These are phyloP conservation scores for Polia nebulosa DNA, from an alignment of 2,888 invertebrate species.

Conservation along the genomic window DNA sequence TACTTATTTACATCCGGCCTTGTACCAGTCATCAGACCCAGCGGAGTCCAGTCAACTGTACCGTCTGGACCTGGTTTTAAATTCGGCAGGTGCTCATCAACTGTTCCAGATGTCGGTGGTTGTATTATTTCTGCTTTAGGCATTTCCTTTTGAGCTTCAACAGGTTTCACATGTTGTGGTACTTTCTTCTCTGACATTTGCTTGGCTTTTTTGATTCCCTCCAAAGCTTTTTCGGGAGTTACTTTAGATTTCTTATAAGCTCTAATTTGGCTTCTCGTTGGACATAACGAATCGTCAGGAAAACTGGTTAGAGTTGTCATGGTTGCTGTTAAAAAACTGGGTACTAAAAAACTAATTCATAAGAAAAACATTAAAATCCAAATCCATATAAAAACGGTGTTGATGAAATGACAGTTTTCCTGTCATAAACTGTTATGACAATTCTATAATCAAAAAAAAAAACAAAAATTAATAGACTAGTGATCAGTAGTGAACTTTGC, in stretches of 20 bases:
- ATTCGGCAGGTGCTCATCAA: constrained; percentile 73
- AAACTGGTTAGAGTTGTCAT: constrained; percentile 70
- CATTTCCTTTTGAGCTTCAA: background rate
- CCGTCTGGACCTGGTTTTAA: constrained; percentile 93
- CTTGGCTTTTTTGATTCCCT: constrained; percentile 68
- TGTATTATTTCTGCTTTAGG: constrained; percentile 18
- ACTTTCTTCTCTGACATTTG: constrained; percentile 26
- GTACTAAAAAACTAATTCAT: background rate
- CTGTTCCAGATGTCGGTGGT: constrained; percentile 66
- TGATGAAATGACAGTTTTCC: background rate
- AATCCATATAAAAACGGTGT: background rate
- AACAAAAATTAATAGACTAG: too few species aligned
- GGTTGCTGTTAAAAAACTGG: background rate
- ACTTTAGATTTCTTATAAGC: constrained; percentile 82
- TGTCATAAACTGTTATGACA: background rate
- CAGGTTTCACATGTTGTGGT: background rate
- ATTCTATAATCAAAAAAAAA: background rate
- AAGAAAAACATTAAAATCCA: background rate
- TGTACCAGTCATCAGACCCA: constrained; percentile 93
- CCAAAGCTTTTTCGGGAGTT: constrained; percentile 69
- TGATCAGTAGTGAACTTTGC: too few species aligned
- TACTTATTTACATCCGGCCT: constrained; percentile 94
- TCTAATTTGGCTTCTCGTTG: constrained; percentile 74
- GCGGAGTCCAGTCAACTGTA: constrained; percentile 94
- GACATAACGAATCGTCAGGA: constrained; percentile 80